A percentile compares a stretch with the other conserved stretches of the same genome.
Conservation (phyloP, 2,113 vertebrate genomes). For the Catharus fuscescens region DNA sequence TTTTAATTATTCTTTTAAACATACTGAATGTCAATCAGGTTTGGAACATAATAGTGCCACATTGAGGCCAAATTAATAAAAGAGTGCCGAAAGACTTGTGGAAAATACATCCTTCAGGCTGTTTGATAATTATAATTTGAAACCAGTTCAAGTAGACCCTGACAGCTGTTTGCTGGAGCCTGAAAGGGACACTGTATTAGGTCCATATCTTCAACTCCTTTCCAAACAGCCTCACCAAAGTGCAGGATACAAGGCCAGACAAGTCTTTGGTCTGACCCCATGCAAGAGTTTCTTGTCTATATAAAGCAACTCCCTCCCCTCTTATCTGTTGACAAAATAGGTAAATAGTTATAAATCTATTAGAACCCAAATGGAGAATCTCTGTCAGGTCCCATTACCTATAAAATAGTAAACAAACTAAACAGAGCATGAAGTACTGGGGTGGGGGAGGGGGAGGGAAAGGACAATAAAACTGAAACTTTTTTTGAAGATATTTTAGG, state of each 20-base stretch:
- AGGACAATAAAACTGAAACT: background rate
- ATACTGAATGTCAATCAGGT: background rate
- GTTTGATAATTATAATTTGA: background rate
- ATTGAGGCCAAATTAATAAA: background rate
- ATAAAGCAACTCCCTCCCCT: background rate
- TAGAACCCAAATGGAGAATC: background rate
- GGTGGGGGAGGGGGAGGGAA: background rate
- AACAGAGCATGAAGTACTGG: background rate
- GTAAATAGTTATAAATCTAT: background rate
- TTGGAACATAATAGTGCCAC: background rate
- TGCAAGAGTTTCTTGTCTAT: background rate
- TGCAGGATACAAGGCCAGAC: background rate
- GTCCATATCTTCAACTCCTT: background rate
- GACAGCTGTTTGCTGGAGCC: background rate
- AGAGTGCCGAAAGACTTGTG: background rate
- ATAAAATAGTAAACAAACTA: background rate
- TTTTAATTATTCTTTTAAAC: background rate
- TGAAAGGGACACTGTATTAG: background rate
- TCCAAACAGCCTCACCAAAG: background rate
- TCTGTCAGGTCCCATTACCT: background rate
- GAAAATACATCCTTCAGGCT: background rate
- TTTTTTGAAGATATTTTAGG: background rate
- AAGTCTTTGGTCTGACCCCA: background rate
- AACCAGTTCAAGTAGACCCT: background rate
- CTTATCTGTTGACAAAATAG: background rate